These are phyloP conservation scores for Thunnus maccoyii DNA, from an alignment of 2,113 vertebrate genomes.

Conservation along the genomic window DNA sequence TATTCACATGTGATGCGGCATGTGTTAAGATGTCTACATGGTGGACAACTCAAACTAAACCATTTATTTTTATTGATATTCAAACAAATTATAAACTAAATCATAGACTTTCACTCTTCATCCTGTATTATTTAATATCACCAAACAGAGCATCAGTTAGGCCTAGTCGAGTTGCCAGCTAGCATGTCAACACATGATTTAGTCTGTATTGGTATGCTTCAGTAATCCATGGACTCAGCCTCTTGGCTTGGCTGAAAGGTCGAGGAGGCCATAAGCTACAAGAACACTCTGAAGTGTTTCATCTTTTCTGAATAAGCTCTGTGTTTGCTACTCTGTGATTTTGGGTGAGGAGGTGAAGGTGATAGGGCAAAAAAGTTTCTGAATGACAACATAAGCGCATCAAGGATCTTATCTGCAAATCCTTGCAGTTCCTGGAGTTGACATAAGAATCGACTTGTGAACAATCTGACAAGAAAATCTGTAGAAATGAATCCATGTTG, in stretches of 20 bases:
- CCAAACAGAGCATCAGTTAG: neutral
- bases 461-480: neutral
- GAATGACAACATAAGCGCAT: neutral
- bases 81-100: neutral
- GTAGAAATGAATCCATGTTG: no score
- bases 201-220: constrained; percentile 33
- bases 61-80: neutral
- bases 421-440: neutral
- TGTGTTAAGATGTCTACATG: neutral
- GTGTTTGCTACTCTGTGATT: neutral
- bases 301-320: constrained; percentile 2
- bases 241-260: constrained; percentile 13
- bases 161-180: constrained; percentile 6
- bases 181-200: constrained; percentile 61
- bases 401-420: neutral
- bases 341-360: neutral
- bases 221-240: constrained; percentile 42
- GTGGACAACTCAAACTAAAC: neutral
- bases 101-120: neutral
- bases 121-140: neutral
- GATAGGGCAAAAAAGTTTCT: neutral
- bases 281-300: neutral
- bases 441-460: neutral
- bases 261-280: neutral
- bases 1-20: neutral